phyloP scores from a whole-genome alignment of 2,888 invertebrate genomes.

The Metellina segmentata region DNA sequence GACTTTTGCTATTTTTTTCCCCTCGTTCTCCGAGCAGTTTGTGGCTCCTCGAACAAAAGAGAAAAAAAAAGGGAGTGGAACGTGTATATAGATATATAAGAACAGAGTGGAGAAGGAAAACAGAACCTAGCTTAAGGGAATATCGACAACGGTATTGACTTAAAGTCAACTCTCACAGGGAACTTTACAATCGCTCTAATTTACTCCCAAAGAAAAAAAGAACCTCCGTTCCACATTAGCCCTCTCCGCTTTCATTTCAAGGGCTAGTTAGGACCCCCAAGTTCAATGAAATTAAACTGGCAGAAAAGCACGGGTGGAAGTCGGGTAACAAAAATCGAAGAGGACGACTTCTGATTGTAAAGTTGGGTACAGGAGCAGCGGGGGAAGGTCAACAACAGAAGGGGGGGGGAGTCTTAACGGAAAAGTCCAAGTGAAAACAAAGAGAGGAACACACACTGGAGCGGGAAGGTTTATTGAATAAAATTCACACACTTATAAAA shows the following conservation, averaged over 20 bases:
- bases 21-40: too few relatives aligned
- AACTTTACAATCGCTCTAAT: constrained; percentile 42
- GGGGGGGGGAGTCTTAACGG: neutral
- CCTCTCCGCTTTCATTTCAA: neutral
- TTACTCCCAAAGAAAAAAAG: neutral
- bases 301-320: neutral
- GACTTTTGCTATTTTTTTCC: too few relatives aligned
- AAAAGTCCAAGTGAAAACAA: constrained; percentile 50
- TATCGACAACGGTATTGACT: constrained; percentile 65
- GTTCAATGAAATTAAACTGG: constrained; percentile 31
- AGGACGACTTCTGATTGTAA: constrained; percentile 28
- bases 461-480: neutral
- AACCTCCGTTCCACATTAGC: neutral
- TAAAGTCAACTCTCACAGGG: constrained; percentile 2
- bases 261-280: constrained; percentile 14
- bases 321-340: neutral
- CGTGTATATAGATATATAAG: too few relatives aligned
- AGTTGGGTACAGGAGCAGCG: neutral
- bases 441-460: too few relatives aligned
- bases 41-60: too few relatives aligned
- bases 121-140: constrained; percentile 49
- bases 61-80: too few relatives aligned
- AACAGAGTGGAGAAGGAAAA: too few relatives aligned
- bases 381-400: constrained; percentile 2
- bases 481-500: constrained; percentile 9